Evolutionary conservation across 2,888 invertebrate genomes (phyloP), one percentile per base, ranked within the genome.

Genomic region (Lissocephala sabroskyi): DNA sequence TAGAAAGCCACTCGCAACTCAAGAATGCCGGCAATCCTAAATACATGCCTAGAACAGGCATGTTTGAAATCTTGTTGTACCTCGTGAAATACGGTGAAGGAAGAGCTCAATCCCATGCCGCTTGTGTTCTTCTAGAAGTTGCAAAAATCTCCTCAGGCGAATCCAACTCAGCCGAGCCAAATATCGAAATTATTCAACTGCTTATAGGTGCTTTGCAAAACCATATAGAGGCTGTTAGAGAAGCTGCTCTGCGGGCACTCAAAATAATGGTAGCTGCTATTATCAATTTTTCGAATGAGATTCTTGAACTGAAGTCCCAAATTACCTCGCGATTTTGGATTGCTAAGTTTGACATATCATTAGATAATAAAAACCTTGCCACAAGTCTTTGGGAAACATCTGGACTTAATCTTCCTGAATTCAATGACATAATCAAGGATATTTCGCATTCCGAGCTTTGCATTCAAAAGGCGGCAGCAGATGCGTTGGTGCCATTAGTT

Each of bases 381-480:
- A 85, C 86, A 14, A 85, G 87, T 36, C 79, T 92, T n/a, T 92
- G 92, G 92, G 83, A 86, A 17, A 79, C 82, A 7, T 85, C 87
- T 1, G 79, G 86, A n/a, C 83, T 91, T 51, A 78, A 84, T 9
- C 85, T 87, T 29, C 86, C 89, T 1, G 80, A 82, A 5, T 59
- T 70, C 81, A 75, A 81, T 5, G 77, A 81, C 45, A 73, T 88
- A 51, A 87, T 94, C 65, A 81, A 82, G 14, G 93, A 95, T 81
- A 87, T 94, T 30, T 91, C 92, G 63, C 94, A 96, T 85, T 90
- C 92, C 0, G 91, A 94, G 40, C 90, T 92, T 68, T 90, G 92
- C 44, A 89, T 97, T 42, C 93, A 97, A 81, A 89, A 90, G 59
- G 92, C 97, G 1, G 92, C 94, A 0, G 92, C 97, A 0, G 86